Percentiles rank a stretch among this genome's conserved stretches.
Conservation (phyloP, 2,113 vertebrate genomes). For the Gopherus evgoodei region DNA sequence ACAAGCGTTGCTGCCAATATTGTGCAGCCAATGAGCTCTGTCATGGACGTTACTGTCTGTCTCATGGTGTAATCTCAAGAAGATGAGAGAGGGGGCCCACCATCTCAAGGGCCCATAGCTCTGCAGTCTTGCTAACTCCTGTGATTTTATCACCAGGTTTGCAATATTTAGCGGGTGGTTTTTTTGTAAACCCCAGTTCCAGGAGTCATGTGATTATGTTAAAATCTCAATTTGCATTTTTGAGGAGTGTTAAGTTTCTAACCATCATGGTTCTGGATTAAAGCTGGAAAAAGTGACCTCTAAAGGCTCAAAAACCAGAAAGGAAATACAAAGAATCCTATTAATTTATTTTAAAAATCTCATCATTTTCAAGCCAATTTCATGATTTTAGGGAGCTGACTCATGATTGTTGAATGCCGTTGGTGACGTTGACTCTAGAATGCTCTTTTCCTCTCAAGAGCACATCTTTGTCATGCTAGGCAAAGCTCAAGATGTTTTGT, state of each 20-base stretch:
- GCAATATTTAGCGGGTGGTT: neutral
- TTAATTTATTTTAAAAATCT: neutral
- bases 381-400: neutral
- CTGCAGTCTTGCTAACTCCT: neutral
- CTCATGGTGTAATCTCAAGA: neutral
- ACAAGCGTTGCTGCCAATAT: neutral
- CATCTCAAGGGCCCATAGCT: neutral
- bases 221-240: neutral
- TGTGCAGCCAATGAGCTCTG: neutral
- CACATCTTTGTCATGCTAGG: neutral
- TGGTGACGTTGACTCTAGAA: neutral
- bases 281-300: neutral
- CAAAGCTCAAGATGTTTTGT: neutral
- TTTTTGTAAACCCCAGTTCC: neutral
- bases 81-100: neutral
- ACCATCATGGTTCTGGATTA: neutral
- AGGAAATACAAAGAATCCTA: neutral
- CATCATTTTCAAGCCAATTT: neutral
- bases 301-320: neutral
- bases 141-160: neutral
- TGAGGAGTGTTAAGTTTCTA: neutral
- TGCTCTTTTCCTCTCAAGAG: neutral
- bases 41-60: neutral
- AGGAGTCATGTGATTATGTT: neutral
- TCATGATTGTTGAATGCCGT: neutral